Evolutionary conservation across 2,888 invertebrate species (phyloP).

Genomic region (Euclidia mi): DNA sequence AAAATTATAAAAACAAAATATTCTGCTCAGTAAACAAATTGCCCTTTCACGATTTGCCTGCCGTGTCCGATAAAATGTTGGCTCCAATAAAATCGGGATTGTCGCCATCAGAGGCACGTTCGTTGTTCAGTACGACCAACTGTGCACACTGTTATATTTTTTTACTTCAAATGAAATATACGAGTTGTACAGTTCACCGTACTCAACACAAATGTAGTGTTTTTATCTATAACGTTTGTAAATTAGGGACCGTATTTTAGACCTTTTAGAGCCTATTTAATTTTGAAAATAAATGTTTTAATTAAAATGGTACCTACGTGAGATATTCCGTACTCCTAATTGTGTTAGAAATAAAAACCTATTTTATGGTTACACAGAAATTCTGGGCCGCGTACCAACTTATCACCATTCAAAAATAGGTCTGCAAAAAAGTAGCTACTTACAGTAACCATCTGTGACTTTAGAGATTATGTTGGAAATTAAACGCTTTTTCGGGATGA

Average conservation of each 20-base stretch:
- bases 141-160: slow-evolving; percentile 22
- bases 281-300: not conserved
- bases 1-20: too few relatives aligned
- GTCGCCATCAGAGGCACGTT: slow-evolving; percentile 18
- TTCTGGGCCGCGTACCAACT: too few relatives aligned
- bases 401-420: too few relatives aligned
- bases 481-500: too few relatives aligned
- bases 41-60: not conserved
- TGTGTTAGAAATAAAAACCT: too few relatives aligned
- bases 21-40: not conserved
- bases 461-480: too few relatives aligned
- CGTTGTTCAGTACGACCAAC: slow-evolving; percentile 32
- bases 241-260: not conserved
- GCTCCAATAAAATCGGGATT: slow-evolving; percentile 40
- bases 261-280: not conserved
- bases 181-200: slow-evolving; percentile 12
- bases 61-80: slow-evolving; percentile 43
- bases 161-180: slow-evolving; percentile 29
- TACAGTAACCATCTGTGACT: too few relatives aligned
- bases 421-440: too few relatives aligned
- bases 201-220: not conserved
- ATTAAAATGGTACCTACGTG: not conserved
- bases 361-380: too few relatives aligned
- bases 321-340: too few relatives aligned
- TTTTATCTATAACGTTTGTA: slow-evolving; percentile 2